Conservation (phyloP, 2,888 invertebrate genomes). For the Apotomis capreana region DNA sequence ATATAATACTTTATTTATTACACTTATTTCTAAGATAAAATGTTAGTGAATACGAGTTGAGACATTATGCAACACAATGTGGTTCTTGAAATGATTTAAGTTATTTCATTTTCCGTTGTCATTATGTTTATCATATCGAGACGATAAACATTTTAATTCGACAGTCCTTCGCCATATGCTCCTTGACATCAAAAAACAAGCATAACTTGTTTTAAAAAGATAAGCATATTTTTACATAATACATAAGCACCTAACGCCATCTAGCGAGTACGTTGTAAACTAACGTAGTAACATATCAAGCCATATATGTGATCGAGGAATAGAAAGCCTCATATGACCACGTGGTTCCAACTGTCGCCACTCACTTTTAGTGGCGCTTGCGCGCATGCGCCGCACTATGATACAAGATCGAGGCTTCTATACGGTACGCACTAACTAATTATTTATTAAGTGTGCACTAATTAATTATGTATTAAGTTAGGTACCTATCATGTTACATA, state of each 20-base stretch:
- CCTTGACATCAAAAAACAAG: neutral
- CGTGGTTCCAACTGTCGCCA: conserved; percentile 50
- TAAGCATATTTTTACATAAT: neutral
- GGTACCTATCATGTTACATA: too few relatives aligned
- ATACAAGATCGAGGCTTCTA: neutral
- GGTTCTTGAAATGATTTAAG: too few relatives aligned
- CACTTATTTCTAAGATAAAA: too few relatives aligned
- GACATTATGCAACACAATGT: too few relatives aligned
- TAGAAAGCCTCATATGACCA: conserved; percentile 34
- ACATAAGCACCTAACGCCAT: conserved; percentile 21
- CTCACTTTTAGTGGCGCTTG: conserved; percentile 44
- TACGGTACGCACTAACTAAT: neutral
- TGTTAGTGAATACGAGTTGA: too few relatives aligned
- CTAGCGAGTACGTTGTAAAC: conserved; percentile 2
- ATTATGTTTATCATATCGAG: conserved; percentile 8
- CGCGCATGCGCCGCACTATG: neutral
- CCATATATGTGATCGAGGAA: conserved; percentile 16
- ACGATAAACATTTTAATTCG: conserved; percentile 2
- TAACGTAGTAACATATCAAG: conserved; percentile 14
- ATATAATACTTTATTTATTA: too few relatives aligned
- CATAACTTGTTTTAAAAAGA: neutral
- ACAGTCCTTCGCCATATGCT: neutral
- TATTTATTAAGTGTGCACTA: too few relatives aligned
- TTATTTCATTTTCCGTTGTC: neutral
- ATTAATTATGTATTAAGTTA: too few relatives aligned